Conservation (phyloP, 2,888 invertebrate species). For the Campoplex capitator region DNA sequence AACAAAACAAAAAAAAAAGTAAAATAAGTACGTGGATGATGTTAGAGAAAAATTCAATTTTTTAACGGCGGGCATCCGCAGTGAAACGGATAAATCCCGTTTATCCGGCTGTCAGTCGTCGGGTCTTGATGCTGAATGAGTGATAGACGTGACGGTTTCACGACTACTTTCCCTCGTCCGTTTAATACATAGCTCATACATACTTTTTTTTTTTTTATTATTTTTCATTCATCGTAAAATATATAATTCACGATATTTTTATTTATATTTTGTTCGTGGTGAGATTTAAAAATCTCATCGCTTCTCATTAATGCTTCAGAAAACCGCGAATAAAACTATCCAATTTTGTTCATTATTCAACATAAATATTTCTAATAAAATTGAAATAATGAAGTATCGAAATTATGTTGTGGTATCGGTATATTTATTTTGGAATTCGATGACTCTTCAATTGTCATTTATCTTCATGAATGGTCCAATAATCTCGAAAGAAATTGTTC, state of each 20-base stretch:
- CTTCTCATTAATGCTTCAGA: not conserved
- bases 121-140: slow-evolving; percentile 46
- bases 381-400: not conserved
- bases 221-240: slow-evolving; percentile 8
- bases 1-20: not conserved
- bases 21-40: slow-evolving; percentile 4
- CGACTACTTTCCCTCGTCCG: slow-evolving; percentile 52
- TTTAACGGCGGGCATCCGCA: slow-evolving; percentile 46
- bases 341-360: not conserved
- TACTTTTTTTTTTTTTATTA: not conserved
- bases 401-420: not conserved
- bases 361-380: not conserved
- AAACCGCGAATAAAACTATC: not conserved
- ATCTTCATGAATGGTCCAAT: no score
- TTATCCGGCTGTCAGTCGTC: slow-evolving; percentile 51
- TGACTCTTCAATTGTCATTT: no score
- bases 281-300: not conserved
- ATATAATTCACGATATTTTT: not conserved
- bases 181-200: not conserved
- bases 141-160: slow-evolving; percentile 41
- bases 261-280: not conserved
- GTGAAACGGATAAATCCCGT: slow-evolving; percentile 57
- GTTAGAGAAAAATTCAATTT: slow-evolving; percentile 37
- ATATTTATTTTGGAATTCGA: no score
- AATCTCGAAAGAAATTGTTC: no score